These are phyloP conservation scores for Colistium nudipinnis DNA, from an alignment of 2,113 vertebrate species.

Conservation along the genomic window DNA sequence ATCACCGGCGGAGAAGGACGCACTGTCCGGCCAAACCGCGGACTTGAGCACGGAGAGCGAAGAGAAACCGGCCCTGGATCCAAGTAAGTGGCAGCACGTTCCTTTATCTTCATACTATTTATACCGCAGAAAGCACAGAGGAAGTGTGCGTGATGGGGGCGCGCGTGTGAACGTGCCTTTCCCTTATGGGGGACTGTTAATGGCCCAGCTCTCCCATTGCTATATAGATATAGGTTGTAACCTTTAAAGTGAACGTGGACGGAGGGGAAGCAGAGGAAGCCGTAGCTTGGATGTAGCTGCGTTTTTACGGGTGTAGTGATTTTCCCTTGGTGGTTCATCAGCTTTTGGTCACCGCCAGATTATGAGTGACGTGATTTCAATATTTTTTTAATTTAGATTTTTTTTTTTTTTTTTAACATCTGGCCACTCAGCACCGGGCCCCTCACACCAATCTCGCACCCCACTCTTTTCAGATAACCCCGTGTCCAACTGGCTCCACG, in stretches of 20 bases:
- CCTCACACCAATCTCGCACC: conserved; percentile 64
- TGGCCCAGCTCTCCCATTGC: conserved; percentile 54
- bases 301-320: neutral
- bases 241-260: conserved; percentile 33
- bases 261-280: neutral
- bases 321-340: neutral
- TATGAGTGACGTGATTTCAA: conserved; percentile 37
- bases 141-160: conserved; percentile 46
- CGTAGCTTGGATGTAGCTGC: conserved; percentile 10
- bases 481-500: conserved; percentile 97
- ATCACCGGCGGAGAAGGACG: conserved; percentile 90
- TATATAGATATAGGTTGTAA: conserved; percentile 26
- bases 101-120: conserved; percentile 53
- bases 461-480: conserved; percentile 88
- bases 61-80: conserved; percentile 90
- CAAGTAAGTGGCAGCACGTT: conserved; percentile 89
- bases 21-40: conserved; percentile 83
- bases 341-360: conserved; percentile 2
- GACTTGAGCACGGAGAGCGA: conserved; percentile 87
- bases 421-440: conserved; percentile 37
- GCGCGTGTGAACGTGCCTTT: conserved; percentile 65
- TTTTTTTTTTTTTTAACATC: conserved; percentile 8
- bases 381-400: too few relatives aligned
- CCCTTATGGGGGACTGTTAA: conserved; percentile 63
- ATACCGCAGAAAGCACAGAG: conserved; percentile 47